Base-by-base conservation (phyloP, 2,888 invertebrate genomes). In the Tridacna gigas region DNA sequence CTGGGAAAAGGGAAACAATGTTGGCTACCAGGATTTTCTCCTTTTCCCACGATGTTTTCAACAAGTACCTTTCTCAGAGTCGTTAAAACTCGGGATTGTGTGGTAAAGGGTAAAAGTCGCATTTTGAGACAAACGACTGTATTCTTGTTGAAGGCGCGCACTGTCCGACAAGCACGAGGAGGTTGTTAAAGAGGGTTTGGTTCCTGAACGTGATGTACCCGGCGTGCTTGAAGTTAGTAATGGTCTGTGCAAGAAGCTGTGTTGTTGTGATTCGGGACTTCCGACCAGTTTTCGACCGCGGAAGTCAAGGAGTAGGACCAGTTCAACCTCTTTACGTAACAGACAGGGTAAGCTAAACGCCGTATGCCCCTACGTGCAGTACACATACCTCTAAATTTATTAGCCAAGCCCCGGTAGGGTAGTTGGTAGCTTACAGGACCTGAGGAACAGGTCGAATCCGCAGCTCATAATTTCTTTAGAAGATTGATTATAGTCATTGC, bases 221-320 rank as follows among this genome's bases (percentile, higher is more conserved):
- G 71, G 71, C 51, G 15, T 71, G 25, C 15, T 45, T 48, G 51
- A 71, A 71, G 71, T 71, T 51, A 71, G 71, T 51, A 71, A 48
- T 15, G 25, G 13, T 51, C 25, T 71, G 13, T n/a, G 28, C 22
- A 51, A 48, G 51, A 71, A 25, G 20, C 45, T 28, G 22, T 71
- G 48, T 71, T 69, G 69, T 69, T 69, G 69, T n/a, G 71, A 47
- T 13, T 71, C 71, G 15, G 71, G 51, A 11, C 51, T 71, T 7
- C 71, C 71, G 13, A 25, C 13, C 0, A 20, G 51, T 22, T 71
- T 71, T 71, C 48, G 71, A 22, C 71, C 71, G 1, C 51, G 25
- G 9, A 51, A 25, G 22, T 71, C 71, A 22, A 48, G 26, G 25
- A 71, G 71, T 71, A 22, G 22, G 13, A n/a, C 26, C 11, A 71